Percentiles rank a stretch among this genome's conserved stretches.
These are phyloP conservation scores for Rhyzopertha dominica DNA, from an alignment of 1,140 invertebrate genomes.

Conservation along the genomic window DNA sequence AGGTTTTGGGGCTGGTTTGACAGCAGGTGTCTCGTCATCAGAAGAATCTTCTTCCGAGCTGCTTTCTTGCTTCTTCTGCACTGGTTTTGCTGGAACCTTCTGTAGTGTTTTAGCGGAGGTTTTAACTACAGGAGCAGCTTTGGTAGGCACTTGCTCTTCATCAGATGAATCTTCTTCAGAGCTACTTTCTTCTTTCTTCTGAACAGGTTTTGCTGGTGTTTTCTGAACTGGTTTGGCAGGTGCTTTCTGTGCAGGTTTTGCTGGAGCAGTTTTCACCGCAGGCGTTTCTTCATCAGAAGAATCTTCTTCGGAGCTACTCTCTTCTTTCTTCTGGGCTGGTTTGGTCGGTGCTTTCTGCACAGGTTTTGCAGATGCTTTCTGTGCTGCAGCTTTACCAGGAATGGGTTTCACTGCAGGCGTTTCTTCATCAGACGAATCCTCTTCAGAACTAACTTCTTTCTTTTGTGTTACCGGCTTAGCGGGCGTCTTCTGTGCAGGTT, in stretches of 20 bases:
- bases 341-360: conserved; percentile 7
- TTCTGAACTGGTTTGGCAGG: conserved; percentile 13
- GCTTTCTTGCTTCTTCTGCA: conserved; percentile 19
- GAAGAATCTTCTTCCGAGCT: conserved; percentile 24
- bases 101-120: neutral
- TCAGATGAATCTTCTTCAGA: conserved; percentile 34
- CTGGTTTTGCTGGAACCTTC: conserved; percentile 10
- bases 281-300: conserved; percentile 24
- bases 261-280: too few relatives aligned
- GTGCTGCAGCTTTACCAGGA: conserved; percentile 30
- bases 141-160: conserved; percentile 28
- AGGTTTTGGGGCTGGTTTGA: conserved; percentile 26
- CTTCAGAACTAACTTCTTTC: conserved; percentile 42
- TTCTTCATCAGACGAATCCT: conserved; percentile 37
- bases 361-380: conserved; percentile 7
- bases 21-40: conserved; percentile 22
- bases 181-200: conserved; percentile 24
- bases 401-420: conserved; percentile 4
- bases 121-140: neutral
- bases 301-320: conserved; percentile 31
- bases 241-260: conserved; percentile 25
- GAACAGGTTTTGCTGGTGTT: conserved; percentile 15
- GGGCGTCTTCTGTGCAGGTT: conserved; percentile 8
- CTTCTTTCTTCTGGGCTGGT: conserved; percentile 29
- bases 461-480: conserved; percentile 15